Evolutionary conservation across 2,888 invertebrate species (phyloP).

Genomic region (Galerucella pusilla): DNA sequence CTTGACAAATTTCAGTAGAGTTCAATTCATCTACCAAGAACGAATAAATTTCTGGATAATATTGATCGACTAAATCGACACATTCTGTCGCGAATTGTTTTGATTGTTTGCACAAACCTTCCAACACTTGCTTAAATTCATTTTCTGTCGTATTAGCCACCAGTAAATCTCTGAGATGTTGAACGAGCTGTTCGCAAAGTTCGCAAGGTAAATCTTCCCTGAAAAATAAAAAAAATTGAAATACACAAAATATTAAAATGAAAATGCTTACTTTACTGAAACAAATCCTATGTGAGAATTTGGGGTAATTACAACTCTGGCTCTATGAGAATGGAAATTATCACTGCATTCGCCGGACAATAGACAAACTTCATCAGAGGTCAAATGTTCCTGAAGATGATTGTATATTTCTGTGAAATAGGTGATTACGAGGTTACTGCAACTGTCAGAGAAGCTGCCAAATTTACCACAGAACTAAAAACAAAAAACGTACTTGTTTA

Average conservation of each 20-base stretch:
- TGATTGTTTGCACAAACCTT: conserved; percentile 85
- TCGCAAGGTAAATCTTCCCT: conserved; percentile 81
- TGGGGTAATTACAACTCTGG: conserved; percentile 69
- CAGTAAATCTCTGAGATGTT: conserved; percentile 81
- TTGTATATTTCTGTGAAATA: conserved; percentile 79
- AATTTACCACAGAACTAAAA: conserved; percentile 74
- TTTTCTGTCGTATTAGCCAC: conserved; percentile 86
- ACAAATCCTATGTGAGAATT: conserved; percentile 70
- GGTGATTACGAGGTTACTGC: conserved; percentile 77
- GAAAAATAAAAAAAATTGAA: no score
- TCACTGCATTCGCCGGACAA: conserved; percentile 79
- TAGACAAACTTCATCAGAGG: conserved; percentile 76
- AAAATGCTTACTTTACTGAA: conserved; percentile 61
- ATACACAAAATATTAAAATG: neutral
- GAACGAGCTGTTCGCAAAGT: conserved; percentile 84
- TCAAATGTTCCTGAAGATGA: conserved; percentile 72
- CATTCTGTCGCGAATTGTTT: conserved; percentile 81
- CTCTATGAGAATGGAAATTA: conserved; percentile 73
- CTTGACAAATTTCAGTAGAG: conserved; percentile 75
- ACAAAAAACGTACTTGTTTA: conserved; percentile 24
- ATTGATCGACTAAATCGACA: conserved; percentile 79
- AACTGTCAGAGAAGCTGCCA: conserved; percentile 82
- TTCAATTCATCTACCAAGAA: conserved; percentile 77
- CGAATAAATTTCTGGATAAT: conserved; percentile 79
- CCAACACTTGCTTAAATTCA: conserved; percentile 82